Percentiles rank a stretch among this genome's conserved stretches.
Conservation (phyloP, 92 coral and sea anemone species). For the Parazoanthus darwini region DNA sequence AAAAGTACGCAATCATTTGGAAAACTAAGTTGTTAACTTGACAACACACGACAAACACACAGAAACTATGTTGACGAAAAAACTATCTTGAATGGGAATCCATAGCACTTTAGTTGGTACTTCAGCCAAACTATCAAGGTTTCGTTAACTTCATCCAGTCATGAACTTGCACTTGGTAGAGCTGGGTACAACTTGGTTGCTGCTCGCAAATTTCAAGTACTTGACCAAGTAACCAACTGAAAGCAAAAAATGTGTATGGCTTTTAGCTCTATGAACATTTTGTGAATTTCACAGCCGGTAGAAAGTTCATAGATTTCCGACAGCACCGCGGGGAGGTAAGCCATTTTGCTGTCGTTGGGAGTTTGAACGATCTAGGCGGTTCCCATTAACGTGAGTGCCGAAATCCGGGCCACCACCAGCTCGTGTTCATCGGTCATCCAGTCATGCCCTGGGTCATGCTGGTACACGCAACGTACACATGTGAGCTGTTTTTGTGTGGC, state of each 20-base stretch:
- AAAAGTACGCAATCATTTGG: slow-evolving; percentile 24
- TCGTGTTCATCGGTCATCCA: no score
- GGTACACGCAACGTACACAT: no score
- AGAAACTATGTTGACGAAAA: slow-evolving; percentile 26
- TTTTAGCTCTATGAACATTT: no score
- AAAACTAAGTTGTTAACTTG: slow-evolving; percentile 18
- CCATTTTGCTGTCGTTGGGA: no score
- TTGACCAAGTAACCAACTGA: slow-evolving; percentile 22
- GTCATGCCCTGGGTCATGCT: no score
- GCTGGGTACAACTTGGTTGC: slow-evolving; percentile 15
- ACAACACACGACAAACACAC: slow-evolving; percentile 24
- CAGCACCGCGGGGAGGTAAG: no score
- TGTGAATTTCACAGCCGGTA: no score
- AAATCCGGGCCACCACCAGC: no score
- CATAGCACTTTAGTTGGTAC: slow-evolving; percentile 22
- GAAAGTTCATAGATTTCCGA: no score
- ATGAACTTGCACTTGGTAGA: slow-evolving; percentile 20
- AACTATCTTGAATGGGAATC: slow-evolving; percentile 26
- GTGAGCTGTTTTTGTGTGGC: no score
- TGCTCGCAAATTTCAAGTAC: slow-evolving; percentile 29
- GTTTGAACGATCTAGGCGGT: no score
- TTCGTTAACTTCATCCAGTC: slow-evolving; percentile 24
- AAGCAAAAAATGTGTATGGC: slow-evolving; percentile 18
- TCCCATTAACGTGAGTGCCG: no score
- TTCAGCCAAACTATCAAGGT: slow-evolving; percentile 22